A percentile compares a stretch with the other conserved stretches of the same genome.
Conservation (phyloP, 2,113 vertebrate species). For the Machaerirhynchus nigripectus region DNA sequence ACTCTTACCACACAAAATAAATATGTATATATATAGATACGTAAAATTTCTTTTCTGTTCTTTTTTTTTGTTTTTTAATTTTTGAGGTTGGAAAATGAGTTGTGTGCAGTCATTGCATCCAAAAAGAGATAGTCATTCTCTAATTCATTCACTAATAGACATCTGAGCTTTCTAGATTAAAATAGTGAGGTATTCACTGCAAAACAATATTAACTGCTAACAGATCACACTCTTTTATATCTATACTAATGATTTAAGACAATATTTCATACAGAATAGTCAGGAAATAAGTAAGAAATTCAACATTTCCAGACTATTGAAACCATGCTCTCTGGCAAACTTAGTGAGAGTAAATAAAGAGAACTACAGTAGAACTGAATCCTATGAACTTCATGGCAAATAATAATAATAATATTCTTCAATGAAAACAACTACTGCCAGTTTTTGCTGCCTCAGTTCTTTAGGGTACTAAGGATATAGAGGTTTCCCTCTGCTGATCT, state of each 20-base stretch:
- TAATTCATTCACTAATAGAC: not conserved
- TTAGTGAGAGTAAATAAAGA: not conserved
- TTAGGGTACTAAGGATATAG: not conserved
- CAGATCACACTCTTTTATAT: not conserved
- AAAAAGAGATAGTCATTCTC: not conserved
- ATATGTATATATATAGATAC: too few species aligned
- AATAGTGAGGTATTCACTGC: not conserved
- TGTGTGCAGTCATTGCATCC: not conserved
- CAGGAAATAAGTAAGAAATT: not conserved
- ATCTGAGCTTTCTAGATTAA: not conserved
- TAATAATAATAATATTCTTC: not conserved
- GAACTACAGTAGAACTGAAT: not conserved
- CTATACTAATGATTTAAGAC: not conserved
- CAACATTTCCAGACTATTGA: not conserved
- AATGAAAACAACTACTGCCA: not conserved
- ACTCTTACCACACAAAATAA: not conserved
- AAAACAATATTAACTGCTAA: not conserved
- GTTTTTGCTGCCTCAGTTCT: not conserved
- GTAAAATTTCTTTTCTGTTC: not conserved
- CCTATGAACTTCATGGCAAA: not conserved
- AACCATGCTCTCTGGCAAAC: not conserved
- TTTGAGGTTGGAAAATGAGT: not conserved
- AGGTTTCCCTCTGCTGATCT: not conserved
- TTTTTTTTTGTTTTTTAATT: not conserved
- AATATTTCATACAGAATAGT: not conserved